These are phyloP conservation scores for Acipenser transmontanus DNA, from an alignment of 2,797 vertebrate species.

Conservation along the genomic window DNA sequence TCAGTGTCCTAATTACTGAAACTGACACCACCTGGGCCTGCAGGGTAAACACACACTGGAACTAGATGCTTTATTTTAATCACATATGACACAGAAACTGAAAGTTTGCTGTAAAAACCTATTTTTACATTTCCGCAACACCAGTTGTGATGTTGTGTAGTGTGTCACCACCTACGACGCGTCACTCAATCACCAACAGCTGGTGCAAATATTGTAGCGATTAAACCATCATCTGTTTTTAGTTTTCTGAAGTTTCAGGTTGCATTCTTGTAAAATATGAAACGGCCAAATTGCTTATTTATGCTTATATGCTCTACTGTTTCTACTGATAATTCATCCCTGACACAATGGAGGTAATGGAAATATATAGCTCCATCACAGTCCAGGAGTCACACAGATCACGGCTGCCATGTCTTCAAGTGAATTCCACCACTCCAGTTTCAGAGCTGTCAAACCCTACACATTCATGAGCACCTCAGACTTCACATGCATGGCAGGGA, in stretches of 20 bases:
- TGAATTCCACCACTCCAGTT: no score
- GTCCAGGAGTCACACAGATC: no score
- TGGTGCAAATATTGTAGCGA: background rate
- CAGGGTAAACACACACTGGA: background rate
- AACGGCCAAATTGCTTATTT: constrained; percentile 2
- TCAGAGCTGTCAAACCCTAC: background rate
- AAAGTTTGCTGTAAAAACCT: constrained; percentile 1
- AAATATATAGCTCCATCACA: no score
- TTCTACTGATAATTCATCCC: background rate
- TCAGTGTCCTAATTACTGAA: background rate
- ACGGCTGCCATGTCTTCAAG: no score
- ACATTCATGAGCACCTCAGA: background rate
- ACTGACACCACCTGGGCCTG: background rate
- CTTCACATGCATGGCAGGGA: background rate
- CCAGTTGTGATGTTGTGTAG: background rate
- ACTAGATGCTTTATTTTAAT: constrained; percentile 11
- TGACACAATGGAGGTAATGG: background rate
- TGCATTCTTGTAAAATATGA: background rate
- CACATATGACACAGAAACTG: background rate
- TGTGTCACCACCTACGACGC: background rate
- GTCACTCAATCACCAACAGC: background rate
- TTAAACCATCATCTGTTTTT: background rate
- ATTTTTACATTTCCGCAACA: constrained; percentile 8
- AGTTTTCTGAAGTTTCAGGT: background rate
- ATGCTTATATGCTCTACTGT: background rate